A percentile compares a stretch with the other conserved stretches of the same genome.
Evolutionary conservation across 1,140 invertebrate genomes (phyloP).

Genomic region (Druon quercuslanigerum): DNA sequence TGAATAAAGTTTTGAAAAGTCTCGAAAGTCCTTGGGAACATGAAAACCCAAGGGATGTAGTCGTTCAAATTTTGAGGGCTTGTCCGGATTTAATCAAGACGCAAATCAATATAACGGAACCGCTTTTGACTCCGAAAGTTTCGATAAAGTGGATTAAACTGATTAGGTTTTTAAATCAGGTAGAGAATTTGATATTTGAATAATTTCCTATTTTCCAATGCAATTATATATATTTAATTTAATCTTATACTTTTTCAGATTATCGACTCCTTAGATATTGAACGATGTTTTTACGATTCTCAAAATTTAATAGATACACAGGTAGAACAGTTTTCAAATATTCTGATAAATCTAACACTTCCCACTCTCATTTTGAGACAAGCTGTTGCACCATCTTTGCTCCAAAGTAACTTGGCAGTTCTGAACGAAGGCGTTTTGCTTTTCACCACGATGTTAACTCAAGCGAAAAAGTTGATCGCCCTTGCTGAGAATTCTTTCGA

Average conservation of each 20-base stretch:
- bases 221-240: slow-evolving; percentile 12
- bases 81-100: slow-evolving; percentile 85
- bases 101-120: slow-evolving; percentile 77
- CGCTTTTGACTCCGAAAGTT: slow-evolving; percentile 78
- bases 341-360: no score
- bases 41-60: slow-evolving; percentile 79
- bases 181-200: no score
- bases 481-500: slow-evolving; percentile 40
- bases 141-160: slow-evolving; percentile 78
- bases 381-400: slow-evolving; percentile 58
- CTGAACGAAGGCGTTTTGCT: no score
- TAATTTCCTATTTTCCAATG: background rate
- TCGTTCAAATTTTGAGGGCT: slow-evolving; percentile 80
- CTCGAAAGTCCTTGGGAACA: slow-evolving; percentile 82
- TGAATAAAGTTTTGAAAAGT: slow-evolving; percentile 79
- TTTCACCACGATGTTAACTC: no score
- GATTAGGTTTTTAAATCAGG: slow-evolving; percentile 76
- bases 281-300: slow-evolving; percentile 48
- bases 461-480: slow-evolving; percentile 49
- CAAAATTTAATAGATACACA: slow-evolving; percentile 51
- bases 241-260: slow-evolving; percentile 51
- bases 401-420: no score
- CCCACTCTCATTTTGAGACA: slow-evolving; percentile 62
- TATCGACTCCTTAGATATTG: slow-evolving; percentile 58
- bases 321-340: no score